phyloP scores from a whole-genome alignment of 2,113 vertebrate genomes.

The Paramisgurnus dabryanus region DNA sequence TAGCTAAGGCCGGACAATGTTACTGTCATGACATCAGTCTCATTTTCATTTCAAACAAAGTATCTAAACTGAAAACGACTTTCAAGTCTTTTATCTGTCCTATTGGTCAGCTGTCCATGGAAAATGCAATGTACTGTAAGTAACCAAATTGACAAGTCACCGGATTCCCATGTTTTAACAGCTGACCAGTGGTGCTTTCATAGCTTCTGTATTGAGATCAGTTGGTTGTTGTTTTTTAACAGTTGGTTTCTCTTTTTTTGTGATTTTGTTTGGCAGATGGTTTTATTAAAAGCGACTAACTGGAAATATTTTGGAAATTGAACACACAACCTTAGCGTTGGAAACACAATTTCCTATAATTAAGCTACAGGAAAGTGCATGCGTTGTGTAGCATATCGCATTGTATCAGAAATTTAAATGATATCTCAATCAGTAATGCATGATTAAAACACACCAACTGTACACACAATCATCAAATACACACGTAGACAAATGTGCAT shows the following conservation, averaged over 20 bases:
- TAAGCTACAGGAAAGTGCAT: no score
- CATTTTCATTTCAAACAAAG: background rate
- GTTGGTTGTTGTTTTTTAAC: background rate
- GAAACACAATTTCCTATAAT: no score
- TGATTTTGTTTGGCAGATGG: background rate
- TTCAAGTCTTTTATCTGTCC: background rate
- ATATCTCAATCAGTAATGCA: background rate
- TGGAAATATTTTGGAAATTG: background rate
- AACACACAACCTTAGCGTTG: background rate
- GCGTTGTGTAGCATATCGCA: no score
- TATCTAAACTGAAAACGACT: background rate
- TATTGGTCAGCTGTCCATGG: conserved; percentile 5
- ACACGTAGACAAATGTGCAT: background rate
- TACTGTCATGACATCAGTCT: conserved; percentile 34
- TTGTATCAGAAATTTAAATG: no score
- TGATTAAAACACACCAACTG: background rate
- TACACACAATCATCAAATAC: background rate
- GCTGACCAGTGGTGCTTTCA: conserved; percentile 1
- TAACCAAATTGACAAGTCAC: conserved; percentile 12
- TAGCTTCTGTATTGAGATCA: background rate
- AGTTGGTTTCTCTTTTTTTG: background rate
- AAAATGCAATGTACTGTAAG: background rate
- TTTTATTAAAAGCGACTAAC: no score
- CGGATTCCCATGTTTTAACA: conserved; percentile 5
- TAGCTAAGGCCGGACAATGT: conserved; percentile 37